Conservation (phyloP, 1,140 invertebrate species). For the Drosophila willistoni region DNA sequence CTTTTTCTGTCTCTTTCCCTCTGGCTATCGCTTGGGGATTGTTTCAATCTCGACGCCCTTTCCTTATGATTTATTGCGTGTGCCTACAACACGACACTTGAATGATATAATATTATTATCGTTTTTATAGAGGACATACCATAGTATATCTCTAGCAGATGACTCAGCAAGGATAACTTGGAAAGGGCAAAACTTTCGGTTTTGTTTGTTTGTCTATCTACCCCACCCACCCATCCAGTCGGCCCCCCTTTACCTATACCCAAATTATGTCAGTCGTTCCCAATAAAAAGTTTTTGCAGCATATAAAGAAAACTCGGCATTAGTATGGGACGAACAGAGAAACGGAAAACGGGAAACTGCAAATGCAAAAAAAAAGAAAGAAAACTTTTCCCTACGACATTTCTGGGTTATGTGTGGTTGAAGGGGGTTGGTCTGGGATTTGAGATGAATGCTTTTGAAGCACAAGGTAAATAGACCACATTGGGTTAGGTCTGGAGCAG, state of each 20-base stretch:
- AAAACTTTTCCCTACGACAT: conserved; percentile 29
- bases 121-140: conserved; percentile 7
- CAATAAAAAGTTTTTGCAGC: conserved; percentile 22
- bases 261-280: conserved; percentile 12
- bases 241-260: neutral
- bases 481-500: conserved; percentile 23
- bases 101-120: conserved; percentile 39
- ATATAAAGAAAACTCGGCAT: conserved; percentile 16
- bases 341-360: conserved; percentile 15
- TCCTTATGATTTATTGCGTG: conserved; percentile 42
- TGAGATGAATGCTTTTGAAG: conserved; percentile 22
- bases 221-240: neutral
- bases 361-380: conserved; percentile 15
- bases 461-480: conserved; percentile 23
- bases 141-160: conserved; percentile 3
- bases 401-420: conserved; percentile 37
- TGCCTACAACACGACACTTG: conserved; percentile 29
- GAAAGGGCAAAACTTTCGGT: conserved; percentile 14
- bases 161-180: conserved; percentile 24
- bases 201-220: conserved; percentile 19
- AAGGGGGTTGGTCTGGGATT: conserved; percentile 7
- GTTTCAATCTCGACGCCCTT: neutral
- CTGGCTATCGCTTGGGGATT: neutral
- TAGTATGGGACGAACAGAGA: conserved; percentile 8
- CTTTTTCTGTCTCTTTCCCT: neutral